Evolutionary conservation across 1,140 invertebrate species (phyloP), one percentile per base, ranked within the genome.

Genomic region (Planococcus citri): DNA sequence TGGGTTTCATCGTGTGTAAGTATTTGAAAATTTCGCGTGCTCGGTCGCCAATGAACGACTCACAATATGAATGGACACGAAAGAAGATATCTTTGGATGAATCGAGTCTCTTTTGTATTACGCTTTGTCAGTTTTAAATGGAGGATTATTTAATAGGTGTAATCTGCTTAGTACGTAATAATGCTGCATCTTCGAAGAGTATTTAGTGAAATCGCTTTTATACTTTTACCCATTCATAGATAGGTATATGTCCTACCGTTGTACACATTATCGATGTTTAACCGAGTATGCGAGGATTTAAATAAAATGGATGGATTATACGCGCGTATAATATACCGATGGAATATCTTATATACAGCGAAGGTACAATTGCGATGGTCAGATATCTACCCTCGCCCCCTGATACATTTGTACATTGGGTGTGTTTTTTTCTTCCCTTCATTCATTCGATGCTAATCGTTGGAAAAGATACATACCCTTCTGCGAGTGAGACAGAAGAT

Each of bases 131-230:
- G 60, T 64, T 64, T 27, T 17, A 2, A 64, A 64, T 64, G 60
- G 20, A 27, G 60, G 60, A 64, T 64, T 64, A 64, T 64, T 64
- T 64, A 64, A 64, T 64, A 64, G 60, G 60, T 27, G 60, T 64
- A 64, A 64, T 64, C 25, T 64, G 25, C 60, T 64, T 64, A 64
- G 6, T 51, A n/a, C n/a, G 41, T 51, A 20, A 33, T 33, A 33
- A 14, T 37, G 33, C 33, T 37, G n/a, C 41, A 20, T 51, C 41
- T 51, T 51, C 17, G n/a, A n/a, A n/a, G n/a, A 51, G 12, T 3
- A 51, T 33, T 33, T 33, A 33, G 29, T 20, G 17, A 51, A 51
- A 51, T 51, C 41, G 41, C 41, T 51, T 51, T 51, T 51, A 51
- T 51, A 51, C 41, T 33, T 33, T 33, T n/a, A n/a, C 2, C 41